A percentile compares a stretch with the other conserved stretches of the same genome.
These are phyloP conservation scores for Pteruthius melanotis DNA, from an alignment of 2,113 vertebrate genomes.

Conservation along the genomic window DNA sequence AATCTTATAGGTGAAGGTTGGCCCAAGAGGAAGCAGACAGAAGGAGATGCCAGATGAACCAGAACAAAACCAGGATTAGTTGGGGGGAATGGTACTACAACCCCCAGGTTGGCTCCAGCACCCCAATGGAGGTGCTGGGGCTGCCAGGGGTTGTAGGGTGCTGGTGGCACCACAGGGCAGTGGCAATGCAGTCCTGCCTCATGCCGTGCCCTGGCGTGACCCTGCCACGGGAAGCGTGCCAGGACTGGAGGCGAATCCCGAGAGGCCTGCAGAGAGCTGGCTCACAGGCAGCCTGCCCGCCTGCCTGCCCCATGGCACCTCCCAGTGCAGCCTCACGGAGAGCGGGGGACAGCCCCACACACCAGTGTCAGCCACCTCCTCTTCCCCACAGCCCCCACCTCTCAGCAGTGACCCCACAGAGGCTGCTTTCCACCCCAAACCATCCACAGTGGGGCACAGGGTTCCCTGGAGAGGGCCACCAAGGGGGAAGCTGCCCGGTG, in stretches of 20 bases:
- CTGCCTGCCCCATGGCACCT: not conserved
- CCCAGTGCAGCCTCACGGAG: rapidly evolving
- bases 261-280: not conserved
- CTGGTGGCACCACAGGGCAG: not conserved
- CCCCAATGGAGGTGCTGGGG: not conserved
- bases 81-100: rapidly evolving
- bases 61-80: not conserved
- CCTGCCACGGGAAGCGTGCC: not conserved
- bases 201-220: not conserved
- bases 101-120: not conserved
- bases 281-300: not conserved
- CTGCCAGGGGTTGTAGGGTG: not conserved
- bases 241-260: not conserved
- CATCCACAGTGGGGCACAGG: not conserved
- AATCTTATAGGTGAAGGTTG: rapidly evolving
- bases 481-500: not conserved
- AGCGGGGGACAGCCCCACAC: not conserved
- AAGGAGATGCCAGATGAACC: not conserved
- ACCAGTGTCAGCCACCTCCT: not conserved
- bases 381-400: not conserved
- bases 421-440: not conserved
- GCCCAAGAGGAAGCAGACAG: not conserved
- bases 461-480: not conserved
- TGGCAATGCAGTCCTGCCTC: rapidly evolving
- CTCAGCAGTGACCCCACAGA: not conserved